Conservation (phyloP, 2,113 vertebrate species). For the Acrocephalus kingi region DNA sequence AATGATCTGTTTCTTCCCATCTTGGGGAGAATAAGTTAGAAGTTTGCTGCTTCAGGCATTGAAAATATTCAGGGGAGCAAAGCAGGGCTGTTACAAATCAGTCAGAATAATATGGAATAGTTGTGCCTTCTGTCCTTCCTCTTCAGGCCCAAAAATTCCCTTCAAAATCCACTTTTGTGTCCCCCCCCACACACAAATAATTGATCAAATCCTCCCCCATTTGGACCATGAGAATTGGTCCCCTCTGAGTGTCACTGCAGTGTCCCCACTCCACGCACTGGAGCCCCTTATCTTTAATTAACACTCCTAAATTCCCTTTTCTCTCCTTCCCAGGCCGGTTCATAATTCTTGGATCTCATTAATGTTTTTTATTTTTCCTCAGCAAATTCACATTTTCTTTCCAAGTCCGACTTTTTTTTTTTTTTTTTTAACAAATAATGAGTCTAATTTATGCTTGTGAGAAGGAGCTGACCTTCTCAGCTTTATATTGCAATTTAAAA, state of each 20-base stretch:
- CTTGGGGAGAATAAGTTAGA: neutral
- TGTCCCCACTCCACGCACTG: neutral
- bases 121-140: neutral
- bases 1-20: neutral
- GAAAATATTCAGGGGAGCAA: neutral
- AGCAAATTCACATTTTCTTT: neutral
- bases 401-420: neutral
- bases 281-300: neutral
- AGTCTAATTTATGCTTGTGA: neutral
- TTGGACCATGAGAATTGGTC: neutral
- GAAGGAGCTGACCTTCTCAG: neutral
- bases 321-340: neutral
- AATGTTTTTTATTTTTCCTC: conserved; percentile 25
- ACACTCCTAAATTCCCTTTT: neutral
- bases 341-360: conserved; percentile 36
- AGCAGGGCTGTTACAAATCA: neutral
- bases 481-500: neutral
- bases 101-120: neutral
- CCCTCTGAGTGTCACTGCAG: neutral
- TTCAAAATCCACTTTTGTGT: neutral
- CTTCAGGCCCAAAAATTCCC: neutral
- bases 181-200: neutral
- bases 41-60: neutral
- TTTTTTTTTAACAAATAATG: neutral
- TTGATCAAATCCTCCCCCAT: neutral